Evolutionary conservation across 2,113 vertebrate genomes (phyloP).

Genomic region (Empidonax traillii): DNA sequence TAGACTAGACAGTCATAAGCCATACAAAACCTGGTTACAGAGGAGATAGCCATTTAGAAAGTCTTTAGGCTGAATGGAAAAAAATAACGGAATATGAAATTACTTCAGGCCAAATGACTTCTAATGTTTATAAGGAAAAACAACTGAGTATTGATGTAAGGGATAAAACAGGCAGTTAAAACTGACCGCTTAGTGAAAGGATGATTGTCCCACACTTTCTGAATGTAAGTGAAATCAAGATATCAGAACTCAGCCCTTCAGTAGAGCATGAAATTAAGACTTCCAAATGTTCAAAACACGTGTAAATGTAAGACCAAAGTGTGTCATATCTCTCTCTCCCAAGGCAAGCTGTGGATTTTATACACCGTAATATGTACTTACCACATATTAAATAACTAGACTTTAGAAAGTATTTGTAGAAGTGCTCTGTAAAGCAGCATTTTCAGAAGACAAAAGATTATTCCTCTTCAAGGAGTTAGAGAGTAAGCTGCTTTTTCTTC

Average conservation of each 20-base stretch:
- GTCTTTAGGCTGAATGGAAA: not conserved
- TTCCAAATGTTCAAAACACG: not conserved
- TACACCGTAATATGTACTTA: not conserved
- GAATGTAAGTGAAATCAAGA: not conserved
- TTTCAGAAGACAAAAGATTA: not conserved
- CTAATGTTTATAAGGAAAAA: not conserved
- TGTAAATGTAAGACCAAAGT: accelerated
- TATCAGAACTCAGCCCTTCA: not conserved
- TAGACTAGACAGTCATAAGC: not conserved
- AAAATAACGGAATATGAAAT: not conserved
- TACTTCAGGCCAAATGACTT: not conserved
- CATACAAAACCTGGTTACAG: not conserved
- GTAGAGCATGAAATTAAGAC: not conserved
- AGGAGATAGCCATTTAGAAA: not conserved
- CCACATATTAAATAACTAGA: not conserved
- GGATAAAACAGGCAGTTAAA: not conserved
- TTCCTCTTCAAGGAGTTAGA: not conserved
- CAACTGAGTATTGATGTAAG: accelerated
- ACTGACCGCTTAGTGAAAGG: not conserved
- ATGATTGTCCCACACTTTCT: not conserved
- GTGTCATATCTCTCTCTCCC: no score
- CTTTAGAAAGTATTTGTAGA: not conserved
- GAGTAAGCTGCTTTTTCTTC: not conserved
- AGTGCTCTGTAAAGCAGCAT: not conserved
- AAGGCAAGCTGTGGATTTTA: not conserved